phyloP scores from a whole-genome alignment of 2,113 vertebrate genomes.

The Steatornis caripensis region DNA sequence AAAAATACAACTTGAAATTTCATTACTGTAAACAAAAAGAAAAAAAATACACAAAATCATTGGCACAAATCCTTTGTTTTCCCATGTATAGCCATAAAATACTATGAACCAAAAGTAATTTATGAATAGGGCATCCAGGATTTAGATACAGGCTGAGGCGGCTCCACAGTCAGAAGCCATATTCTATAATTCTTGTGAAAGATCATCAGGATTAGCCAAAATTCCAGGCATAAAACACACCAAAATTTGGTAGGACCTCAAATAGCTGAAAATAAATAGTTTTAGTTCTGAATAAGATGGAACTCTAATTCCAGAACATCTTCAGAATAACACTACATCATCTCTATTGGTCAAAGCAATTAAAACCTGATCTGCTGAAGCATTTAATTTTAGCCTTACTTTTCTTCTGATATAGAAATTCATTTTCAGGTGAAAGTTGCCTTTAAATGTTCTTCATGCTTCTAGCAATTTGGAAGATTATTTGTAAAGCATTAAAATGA shows the following conservation, averaged over 20 bases:
- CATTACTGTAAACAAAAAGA: not conserved
- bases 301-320: not conserved
- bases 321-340: not conserved
- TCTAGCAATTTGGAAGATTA: constrained; percentile 6
- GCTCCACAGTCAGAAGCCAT: not conserved
- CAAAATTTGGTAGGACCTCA: not conserved
- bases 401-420: constrained; percentile 32
- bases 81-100: not conserved
- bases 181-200: not conserved
- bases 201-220: not conserved
- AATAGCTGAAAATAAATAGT: not conserved
- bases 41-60: not conserved
- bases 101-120: not conserved
- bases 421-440: not conserved
- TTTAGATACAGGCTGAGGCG: not conserved
- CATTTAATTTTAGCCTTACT: constrained; percentile 17
- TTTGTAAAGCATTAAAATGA: constrained; percentile 10
- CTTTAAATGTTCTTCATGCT: not conserved
- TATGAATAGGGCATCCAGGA: not conserved
- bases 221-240: not conserved
- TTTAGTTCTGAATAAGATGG: not conserved
- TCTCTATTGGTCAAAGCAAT: not conserved
- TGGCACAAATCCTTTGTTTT: not conserved
- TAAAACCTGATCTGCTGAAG: not conserved
- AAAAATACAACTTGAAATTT: not conserved